phyloP scores from a whole-genome alignment of 2,888 invertebrate species.

The Amiota communis region DNA sequence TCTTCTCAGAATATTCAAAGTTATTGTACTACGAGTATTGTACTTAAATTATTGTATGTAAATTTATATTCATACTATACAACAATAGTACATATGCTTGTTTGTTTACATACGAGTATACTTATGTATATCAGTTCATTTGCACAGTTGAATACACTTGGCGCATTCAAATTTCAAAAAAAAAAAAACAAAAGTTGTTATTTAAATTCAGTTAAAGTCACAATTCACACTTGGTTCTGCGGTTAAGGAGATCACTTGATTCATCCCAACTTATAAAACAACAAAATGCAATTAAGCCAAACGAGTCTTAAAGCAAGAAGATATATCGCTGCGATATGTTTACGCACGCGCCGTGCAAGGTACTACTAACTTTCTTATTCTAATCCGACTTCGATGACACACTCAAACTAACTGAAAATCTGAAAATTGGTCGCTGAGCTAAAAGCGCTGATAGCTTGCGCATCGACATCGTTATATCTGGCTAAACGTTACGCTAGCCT shows the following conservation, averaged over 20 bases:
- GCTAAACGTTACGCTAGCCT: conserved; percentile 7
- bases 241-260: background rate
- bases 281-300: background rate
- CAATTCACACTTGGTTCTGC: background rate
- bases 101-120: no score
- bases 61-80: background rate
- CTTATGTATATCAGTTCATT: background rate
- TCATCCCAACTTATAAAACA: no score
- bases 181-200: background rate
- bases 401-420: conserved; percentile 47
- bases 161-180: background rate
- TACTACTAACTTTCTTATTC: background rate
- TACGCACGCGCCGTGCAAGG: background rate
- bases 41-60: background rate
- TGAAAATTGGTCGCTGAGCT: conserved; percentile 29
- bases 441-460: conserved; percentile 30
- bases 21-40: no score
- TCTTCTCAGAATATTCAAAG: background rate
- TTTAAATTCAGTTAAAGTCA: background rate
- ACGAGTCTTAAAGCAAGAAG: background rate
- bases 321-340: no score
- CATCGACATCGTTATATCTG: background rate
- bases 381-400: conserved; percentile 42
- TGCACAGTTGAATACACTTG: conserved; percentile 2
- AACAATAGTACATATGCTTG: background rate